Percentiles rank a stretch among this genome's conserved stretches.
These are phyloP conservation scores for Oenanthe melanoleuca DNA, from an alignment of 2,113 vertebrate genomes.

Conservation along the genomic window DNA sequence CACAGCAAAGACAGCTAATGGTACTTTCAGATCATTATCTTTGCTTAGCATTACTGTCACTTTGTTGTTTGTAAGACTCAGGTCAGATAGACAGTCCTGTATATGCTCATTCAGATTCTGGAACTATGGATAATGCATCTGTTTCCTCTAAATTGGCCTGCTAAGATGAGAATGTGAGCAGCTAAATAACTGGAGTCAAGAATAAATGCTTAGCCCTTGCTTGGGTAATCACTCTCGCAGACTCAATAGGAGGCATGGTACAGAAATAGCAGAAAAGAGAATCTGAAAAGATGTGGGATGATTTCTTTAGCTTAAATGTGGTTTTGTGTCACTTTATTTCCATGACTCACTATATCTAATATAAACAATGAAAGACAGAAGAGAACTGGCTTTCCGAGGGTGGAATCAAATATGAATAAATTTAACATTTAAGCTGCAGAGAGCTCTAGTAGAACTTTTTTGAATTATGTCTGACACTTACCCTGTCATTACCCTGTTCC, in stretches of 20 bases:
- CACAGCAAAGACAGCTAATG: neutral
- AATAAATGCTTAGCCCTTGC: slow-evolving; percentile 13
- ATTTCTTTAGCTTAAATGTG: slow-evolving; percentile 44
- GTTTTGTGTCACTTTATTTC: slow-evolving; percentile 59
- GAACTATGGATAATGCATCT: slow-evolving; percentile 1
- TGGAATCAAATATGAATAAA: slow-evolving; percentile 55
- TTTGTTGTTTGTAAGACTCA: neutral
- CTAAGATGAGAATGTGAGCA: slow-evolving; percentile 15
- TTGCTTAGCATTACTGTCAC: neutral
- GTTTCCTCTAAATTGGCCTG: neutral
- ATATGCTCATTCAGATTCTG: neutral
- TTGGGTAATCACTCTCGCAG: slow-evolving; percentile 41
- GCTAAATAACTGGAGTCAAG: slow-evolving; percentile 31
- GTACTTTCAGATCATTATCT: neutral
- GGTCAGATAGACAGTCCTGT: neutral
- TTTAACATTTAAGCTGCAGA: slow-evolving; percentile 16
- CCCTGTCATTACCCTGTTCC: neutral
- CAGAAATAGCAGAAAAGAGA: slow-evolving; percentile 17
- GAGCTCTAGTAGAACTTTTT: neutral
- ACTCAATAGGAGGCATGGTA: slow-evolving; percentile 4
- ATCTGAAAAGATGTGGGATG: slow-evolving; percentile 57
- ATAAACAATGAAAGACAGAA: slow-evolving; percentile 52
- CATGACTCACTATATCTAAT: slow-evolving; percentile 55
- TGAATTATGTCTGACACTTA: neutral
- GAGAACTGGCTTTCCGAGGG: slow-evolving; percentile 30